phyloP scores from a whole-genome alignment of 2,797 vertebrate species.

The Tokudaia tokunoshimensis region DNA sequence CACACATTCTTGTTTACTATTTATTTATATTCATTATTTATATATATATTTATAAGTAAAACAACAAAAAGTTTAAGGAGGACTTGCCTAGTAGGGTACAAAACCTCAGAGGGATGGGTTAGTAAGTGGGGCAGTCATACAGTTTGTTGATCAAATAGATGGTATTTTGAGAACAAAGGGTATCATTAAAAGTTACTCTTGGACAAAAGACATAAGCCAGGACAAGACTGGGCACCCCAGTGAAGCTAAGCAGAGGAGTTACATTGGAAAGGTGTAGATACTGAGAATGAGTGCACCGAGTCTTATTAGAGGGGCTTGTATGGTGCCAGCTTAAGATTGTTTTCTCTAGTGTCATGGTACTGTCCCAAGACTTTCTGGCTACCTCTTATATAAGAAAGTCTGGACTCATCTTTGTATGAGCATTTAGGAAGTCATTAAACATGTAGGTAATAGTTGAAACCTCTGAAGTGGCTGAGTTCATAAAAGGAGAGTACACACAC shows the following conservation, averaged over 20 bases:
- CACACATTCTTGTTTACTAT: no score
- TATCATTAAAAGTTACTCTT: conserved; percentile 26
- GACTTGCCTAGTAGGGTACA: background rate
- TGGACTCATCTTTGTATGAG: conserved; percentile 3
- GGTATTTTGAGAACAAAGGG: conserved; percentile 24
- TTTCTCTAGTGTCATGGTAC: background rate
- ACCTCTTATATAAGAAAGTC: conserved; percentile 28
- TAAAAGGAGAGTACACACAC: conserved; percentile 8
- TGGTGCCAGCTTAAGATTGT: background rate
- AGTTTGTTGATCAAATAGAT: background rate
- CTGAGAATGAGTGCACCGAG: conserved; percentile 2
- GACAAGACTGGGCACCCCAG: background rate
- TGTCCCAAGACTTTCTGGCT: background rate
- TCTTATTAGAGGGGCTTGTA: background rate
- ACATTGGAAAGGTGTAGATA: background rate
- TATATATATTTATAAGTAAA: background rate
- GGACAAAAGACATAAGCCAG: background rate
- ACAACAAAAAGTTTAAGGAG: background rate
- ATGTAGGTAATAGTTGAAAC: conserved; percentile 30
- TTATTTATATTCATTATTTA: no score
- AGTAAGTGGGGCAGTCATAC: background rate
- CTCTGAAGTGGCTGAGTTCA: background rate
- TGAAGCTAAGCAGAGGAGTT: background rate
- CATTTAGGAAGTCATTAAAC: conserved; percentile 26
- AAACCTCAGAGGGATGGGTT: conserved; percentile 7